Evolutionary conservation across 2,113 vertebrate species (phyloP).

Genomic region (Thymallus thymallus): DNA sequence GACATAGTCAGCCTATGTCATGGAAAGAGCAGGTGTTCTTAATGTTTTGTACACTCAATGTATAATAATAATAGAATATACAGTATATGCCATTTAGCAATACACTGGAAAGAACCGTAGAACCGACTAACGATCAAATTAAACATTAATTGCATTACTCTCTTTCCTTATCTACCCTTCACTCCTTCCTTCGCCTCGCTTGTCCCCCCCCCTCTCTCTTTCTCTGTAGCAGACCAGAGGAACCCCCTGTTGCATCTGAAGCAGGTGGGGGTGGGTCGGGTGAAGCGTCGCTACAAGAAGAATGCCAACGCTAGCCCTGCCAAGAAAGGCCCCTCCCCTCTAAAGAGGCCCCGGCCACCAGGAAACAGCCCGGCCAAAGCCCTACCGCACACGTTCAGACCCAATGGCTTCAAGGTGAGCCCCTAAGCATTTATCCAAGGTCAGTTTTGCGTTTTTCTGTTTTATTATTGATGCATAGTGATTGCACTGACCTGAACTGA

Average conservation of each 20-base stretch:
- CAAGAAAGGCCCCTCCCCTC: conserved; percentile 82
- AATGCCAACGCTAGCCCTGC: conserved; percentile 71
- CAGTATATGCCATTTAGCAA: background rate
- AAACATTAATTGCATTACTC: background rate
- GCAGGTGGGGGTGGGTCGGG: conserved; percentile 69
- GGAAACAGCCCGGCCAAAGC: conserved; percentile 80
- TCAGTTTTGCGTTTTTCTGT: background rate
- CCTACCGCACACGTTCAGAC: conserved; percentile 66
- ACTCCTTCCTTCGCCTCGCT: background rate
- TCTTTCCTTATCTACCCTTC: conserved; percentile 3
- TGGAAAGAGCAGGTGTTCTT: too few relatives aligned
- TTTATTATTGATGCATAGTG: background rate
- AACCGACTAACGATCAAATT: background rate
- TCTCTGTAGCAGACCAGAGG: conserved; percentile 74
- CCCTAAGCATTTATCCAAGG: background rate
- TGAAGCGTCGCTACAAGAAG: conserved; percentile 84
- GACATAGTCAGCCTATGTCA: too few relatives aligned
- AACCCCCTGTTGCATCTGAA: conserved; percentile 83
- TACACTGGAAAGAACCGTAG: background rate
- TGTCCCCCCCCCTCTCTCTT: background rate
- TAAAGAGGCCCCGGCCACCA: conserved; percentile 74
- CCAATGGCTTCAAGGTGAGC: conserved; percentile 74
- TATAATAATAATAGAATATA: too few relatives aligned
- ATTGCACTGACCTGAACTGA: background rate
- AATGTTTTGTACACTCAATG: background rate